Conservation (phyloP, 2,797 vertebrate genomes). For the Galagoides demidoff region DNA sequence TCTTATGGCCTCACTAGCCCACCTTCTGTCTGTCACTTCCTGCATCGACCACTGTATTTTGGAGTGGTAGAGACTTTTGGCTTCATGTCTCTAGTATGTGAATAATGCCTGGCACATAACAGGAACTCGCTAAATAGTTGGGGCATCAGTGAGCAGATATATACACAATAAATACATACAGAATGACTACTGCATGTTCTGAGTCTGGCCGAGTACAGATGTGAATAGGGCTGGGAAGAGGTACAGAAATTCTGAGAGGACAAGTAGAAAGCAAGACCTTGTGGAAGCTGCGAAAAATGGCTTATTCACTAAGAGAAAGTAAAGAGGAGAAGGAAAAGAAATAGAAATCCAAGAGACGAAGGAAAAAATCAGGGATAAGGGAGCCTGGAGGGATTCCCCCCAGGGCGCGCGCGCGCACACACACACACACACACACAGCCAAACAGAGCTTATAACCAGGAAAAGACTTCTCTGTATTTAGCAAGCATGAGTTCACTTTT, state of each 20-base stretch:
- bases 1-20: background rate
- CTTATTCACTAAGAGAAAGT: background rate
- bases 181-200: background rate
- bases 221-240: background rate
- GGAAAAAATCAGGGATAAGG: background rate
- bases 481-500: background rate
- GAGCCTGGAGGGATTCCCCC: background rate
- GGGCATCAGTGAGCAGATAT: background rate
- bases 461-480: background rate
- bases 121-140: background rate
- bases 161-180: background rate
- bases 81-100: background rate
- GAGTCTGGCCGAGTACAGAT: background rate
- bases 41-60: background rate
- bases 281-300: too few relatives aligned
- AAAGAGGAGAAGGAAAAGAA: background rate
- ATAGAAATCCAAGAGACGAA: fast-evolving
- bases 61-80: background rate
- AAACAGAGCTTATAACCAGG: background rate
- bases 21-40: background rate
- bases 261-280: background rate
- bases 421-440: too few relatives aligned
- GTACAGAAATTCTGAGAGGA: background rate
- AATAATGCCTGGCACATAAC: background rate
- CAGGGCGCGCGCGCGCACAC: fast-evolving